Evolutionary conservation across 2,797 vertebrate species (phyloP).

Genomic region (Vireo griseus): DNA sequence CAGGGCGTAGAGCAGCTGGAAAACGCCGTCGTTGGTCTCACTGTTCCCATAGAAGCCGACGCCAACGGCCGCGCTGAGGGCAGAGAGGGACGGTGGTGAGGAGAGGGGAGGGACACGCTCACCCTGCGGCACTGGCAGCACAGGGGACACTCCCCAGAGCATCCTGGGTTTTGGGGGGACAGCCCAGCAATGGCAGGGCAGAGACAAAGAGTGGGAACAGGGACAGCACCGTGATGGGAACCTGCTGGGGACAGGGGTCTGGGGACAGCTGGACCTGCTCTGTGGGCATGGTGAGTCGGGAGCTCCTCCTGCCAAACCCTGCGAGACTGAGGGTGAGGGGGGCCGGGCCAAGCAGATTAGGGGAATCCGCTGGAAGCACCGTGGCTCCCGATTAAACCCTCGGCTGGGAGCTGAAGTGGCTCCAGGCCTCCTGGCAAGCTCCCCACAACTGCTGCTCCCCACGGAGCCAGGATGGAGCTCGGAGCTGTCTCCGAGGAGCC

Average conservation of each 20-base stretch:
- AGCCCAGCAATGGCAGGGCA: accelerated
- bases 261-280: background rate
- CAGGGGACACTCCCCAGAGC: background rate
- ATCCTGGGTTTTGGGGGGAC: accelerated
- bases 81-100: background rate
- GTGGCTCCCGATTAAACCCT: background rate
- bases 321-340: background rate
- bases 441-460: accelerated
- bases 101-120: background rate
- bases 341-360: background rate
- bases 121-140: accelerated
- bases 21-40: conserved; percentile 90
- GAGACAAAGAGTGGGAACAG: background rate
- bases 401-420: accelerated
- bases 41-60: conserved; percentile 98
- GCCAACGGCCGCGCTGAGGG: conserved; percentile 85
- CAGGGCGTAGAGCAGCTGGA: conserved; percentile 92
- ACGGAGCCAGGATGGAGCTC: accelerated
- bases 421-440: accelerated
- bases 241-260: accelerated
- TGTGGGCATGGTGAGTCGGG: accelerated
- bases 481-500: accelerated
- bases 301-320: background rate
- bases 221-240: accelerated
- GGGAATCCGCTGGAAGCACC: background rate